Conservation (phyloP, 2,797 vertebrate genomes). For the Vultur gryphus region DNA sequence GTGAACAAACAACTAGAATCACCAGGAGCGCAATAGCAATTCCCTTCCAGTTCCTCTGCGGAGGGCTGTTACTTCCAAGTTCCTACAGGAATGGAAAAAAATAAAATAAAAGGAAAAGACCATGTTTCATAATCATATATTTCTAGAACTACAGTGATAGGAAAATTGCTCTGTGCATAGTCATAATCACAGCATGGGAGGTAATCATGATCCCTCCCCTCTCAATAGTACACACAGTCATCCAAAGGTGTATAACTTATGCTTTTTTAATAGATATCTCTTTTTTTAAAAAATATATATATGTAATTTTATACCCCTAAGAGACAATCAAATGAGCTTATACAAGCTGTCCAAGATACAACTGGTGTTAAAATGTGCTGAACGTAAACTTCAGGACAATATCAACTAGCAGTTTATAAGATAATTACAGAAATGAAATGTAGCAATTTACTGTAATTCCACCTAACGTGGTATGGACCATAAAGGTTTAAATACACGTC, state of each 20-base stretch:
- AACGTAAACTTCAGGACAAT: conserved; percentile 40
- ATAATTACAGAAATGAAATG: conserved; percentile 54
- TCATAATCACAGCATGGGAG: conserved; percentile 23
- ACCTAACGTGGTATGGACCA: background rate
- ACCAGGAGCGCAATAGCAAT: conserved; percentile 97
- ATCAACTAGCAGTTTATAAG: conserved; percentile 30
- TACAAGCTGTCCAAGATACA: conserved; percentile 8
- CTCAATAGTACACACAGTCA: background rate
- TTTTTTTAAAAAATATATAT: background rate
- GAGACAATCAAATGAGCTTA: background rate
- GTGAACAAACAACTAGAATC: conserved; percentile 94
- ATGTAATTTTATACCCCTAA: background rate
- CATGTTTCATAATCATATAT: conserved; percentile 51
- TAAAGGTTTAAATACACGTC: conserved; percentile 59
- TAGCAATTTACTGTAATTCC: conserved; percentile 42
- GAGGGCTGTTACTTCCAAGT: conserved; percentile 85
- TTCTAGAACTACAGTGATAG: conserved; percentile 30
- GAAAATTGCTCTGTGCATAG: conserved; percentile 22
- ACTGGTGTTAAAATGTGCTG: background rate
- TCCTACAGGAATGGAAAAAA: conserved; percentile 73
- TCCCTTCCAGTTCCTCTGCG: conserved; percentile 98
- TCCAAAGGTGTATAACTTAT: background rate
- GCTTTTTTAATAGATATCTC: background rate
- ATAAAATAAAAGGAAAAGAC: conserved; percentile 50
- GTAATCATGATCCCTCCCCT: conserved; percentile 22